phyloP scores from a whole-genome alignment of 2,888 invertebrate species.

The Drosophila neoperkinsi region DNA sequence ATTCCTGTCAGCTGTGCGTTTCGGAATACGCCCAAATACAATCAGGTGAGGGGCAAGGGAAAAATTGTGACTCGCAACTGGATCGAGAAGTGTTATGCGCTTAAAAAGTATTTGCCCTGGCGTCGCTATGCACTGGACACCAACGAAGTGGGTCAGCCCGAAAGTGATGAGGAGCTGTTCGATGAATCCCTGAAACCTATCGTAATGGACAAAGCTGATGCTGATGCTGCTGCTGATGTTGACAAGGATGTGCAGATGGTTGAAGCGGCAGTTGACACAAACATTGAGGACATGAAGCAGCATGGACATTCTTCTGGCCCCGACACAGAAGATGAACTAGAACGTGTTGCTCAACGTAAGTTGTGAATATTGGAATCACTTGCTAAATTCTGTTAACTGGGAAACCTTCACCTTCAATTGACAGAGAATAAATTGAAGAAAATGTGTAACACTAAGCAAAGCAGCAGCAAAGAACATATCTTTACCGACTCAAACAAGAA shows the following conservation, averaged over 20 bases:
- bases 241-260: constrained; percentile 2
- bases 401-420: not conserved
- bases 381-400: not conserved
- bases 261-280: not conserved
- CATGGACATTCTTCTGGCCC: constrained; percentile 61
- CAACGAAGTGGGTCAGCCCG: constrained; percentile 65
- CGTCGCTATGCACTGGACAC: constrained; percentile 83
- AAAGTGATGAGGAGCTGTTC: constrained; percentile 84
- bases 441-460: constrained; percentile 13
- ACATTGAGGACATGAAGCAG: constrained; percentile 16
- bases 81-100: constrained; percentile 88
- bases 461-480: constrained; percentile 3
- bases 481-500: constrained; percentile 6
- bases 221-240: not conserved
- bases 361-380: not conserved
- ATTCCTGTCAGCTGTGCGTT: constrained; percentile 91
- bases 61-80: constrained; percentile 90
- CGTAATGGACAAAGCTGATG: not conserved
- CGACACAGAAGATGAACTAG: constrained; percentile 84
- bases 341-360: constrained; percentile 68
- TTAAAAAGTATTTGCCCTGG: constrained; percentile 86
- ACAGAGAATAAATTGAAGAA: constrained; percentile 38
- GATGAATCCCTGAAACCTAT: constrained; percentile 67
- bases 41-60: constrained; percentile 88
- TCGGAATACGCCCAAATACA: constrained; percentile 94